Conservation (phyloP, 2,888 invertebrate species). For the Plemyria rubiginata region DNA sequence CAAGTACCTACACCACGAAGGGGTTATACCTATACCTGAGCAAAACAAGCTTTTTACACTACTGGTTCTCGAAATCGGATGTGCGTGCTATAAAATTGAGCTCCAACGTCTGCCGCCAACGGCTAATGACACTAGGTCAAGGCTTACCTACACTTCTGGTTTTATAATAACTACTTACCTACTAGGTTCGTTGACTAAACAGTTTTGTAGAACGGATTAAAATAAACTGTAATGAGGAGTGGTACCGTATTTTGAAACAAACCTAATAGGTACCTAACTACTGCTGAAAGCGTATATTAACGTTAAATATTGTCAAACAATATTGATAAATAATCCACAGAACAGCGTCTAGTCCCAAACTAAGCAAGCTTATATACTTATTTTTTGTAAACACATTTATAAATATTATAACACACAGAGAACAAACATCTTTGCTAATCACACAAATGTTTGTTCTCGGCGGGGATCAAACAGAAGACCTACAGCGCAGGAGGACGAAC, state of each 20-base stretch:
- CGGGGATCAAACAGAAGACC: too few species aligned
- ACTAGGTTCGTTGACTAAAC: background rate
- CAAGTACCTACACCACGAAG: too few species aligned
- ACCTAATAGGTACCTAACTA: background rate
- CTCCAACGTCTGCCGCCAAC: background rate
- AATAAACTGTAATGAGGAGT: background rate
- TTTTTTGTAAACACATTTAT: too few species aligned
- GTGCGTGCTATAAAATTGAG: background rate
- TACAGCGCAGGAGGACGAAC: too few species aligned
- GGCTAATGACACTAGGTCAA: background rate
- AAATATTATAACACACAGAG: too few species aligned
- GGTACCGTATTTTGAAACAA: background rate
- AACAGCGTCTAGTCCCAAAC: too few species aligned
- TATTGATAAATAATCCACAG: too few species aligned
- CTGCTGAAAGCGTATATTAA: background rate
- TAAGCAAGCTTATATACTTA: too few species aligned
- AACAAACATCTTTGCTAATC: too few species aligned
- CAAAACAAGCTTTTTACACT: background rate
- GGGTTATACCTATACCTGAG: too few species aligned
- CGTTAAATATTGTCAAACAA: too few species aligned
- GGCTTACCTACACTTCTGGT: constrained; percentile 3
- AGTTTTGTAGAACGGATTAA: background rate
- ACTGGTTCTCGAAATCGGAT: background rate
- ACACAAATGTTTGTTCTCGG: too few species aligned
- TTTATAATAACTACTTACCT: constrained; percentile 5